Evolutionary conservation across 1,140 invertebrate species (phyloP), one percentile per base, ranked within the genome.

Genomic region (Leptoteleia sp.): DNA sequence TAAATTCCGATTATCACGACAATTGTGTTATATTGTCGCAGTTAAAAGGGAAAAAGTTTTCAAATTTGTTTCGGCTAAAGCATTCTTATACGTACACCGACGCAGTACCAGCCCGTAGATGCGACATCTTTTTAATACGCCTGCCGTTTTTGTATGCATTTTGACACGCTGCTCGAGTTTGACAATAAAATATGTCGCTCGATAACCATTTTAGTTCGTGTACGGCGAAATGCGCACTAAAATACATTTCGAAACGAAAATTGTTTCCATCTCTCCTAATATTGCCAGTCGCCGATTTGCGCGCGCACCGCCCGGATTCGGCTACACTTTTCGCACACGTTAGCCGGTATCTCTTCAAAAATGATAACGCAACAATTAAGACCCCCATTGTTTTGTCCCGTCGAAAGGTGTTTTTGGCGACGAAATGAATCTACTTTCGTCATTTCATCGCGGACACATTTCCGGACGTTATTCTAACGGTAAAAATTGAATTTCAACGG

Each of bases 11-110:
- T 48, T 48, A 48, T 48, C 45, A 13, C 27, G 45, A 48, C 45
- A 48, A 48, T 48, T 48, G 45, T 48, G 45, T 48, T 48, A 48
- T 48, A 48, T 48, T 33, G 45, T 48, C 15, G 45, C 45, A 48
- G 17, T 48, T 48, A 48, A 48, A 48, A 16, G 25, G 15, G 45
- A 31, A 48, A 48, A 48, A 48, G 25, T 48, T 48, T 48, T 48
- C 12, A 48, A 48, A 48, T 48, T 48, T 48, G 45, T 48, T 48
- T 29, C 45, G 27, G 45, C 13, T 9, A 12, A 48, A 48, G 15
- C 42, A 9, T 22, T 43, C 42, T 43, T 43, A 42, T 3, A 42
- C 17, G 38, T 17, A 19, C 17, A 42, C 17, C 16, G 5, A 13
- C 13, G n/a, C 31, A 11, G 8, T 8, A 6, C 22, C 16, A 12